phyloP scores from a whole-genome alignment of 2,888 invertebrate genomes.

The Orthosia incerta region DNA sequence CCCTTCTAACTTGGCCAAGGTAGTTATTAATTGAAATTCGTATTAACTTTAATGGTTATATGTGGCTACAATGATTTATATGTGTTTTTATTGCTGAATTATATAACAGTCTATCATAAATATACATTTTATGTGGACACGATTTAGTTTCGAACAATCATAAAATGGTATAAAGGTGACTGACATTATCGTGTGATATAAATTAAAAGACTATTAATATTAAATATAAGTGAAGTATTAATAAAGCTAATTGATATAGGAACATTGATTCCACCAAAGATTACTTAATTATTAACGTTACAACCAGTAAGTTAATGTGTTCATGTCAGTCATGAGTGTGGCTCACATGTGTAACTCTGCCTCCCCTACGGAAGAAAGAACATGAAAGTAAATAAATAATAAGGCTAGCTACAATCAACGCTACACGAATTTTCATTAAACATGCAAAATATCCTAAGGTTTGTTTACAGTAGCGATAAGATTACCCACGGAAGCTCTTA shows the following conservation, averaged over 20 bases:
- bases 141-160: constrained; percentile 45
- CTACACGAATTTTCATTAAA: constrained; percentile 70
- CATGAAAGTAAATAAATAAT: constrained; percentile 53
- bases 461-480: constrained; percentile 61
- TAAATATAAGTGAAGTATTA: neutral
- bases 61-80: constrained; percentile 61
- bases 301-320: constrained; percentile 11
- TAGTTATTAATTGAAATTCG: constrained; percentile 63
- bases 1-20: constrained; percentile 81
- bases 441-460: constrained; percentile 65
- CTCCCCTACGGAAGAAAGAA: constrained; percentile 29
- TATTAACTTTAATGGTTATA: constrained; percentile 59
- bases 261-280: constrained; percentile 16
- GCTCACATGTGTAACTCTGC: constrained; percentile 29
- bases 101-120: constrained; percentile 47
- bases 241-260: constrained; percentile 14
- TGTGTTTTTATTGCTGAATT: constrained; percentile 47
- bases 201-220: constrained; percentile 33
- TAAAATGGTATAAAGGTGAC: constrained; percentile 33
- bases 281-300: constrained; percentile 36
- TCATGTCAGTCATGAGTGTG: constrained; percentile 21
- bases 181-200: constrained; percentile 32
- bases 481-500: constrained; percentile 62
- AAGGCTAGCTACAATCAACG: constrained; percentile 48
- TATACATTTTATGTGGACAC: constrained; percentile 42